Conservation (phyloP, 2,888 invertebrate species). For the Parnassius glacialis region DNA sequence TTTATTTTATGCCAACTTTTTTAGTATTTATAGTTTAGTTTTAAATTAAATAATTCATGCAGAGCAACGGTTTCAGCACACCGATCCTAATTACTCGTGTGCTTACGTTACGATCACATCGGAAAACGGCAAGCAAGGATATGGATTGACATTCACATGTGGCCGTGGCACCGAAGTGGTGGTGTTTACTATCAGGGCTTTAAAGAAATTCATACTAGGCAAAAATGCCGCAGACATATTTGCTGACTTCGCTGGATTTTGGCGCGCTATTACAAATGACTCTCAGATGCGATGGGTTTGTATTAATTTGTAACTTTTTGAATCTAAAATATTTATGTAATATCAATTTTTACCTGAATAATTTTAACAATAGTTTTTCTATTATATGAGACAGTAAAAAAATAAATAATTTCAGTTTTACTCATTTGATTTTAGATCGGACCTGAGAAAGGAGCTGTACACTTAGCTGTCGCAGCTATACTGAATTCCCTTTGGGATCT, state of each 20-base stretch:
- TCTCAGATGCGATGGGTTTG: conserved; percentile 94
- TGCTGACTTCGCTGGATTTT: conserved; percentile 88
- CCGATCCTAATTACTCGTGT: conserved; percentile 94
- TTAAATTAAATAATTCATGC: background rate
- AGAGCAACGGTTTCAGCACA: conserved; percentile 80
- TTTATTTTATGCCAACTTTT: background rate
- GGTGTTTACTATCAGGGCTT: conserved; percentile 86
- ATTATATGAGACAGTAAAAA: background rate
- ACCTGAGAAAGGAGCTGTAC: conserved; percentile 94
- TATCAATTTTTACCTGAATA: background rate
- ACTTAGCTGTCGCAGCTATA: conserved; percentile 92
- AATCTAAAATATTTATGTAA: background rate
- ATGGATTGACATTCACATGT: conserved; percentile 92
- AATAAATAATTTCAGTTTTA: background rate
- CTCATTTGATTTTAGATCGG: conserved; percentile 82
- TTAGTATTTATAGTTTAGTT: background rate
- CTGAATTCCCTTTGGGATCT: conserved; percentile 96
- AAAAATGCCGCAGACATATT: conserved; percentile 86
- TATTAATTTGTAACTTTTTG: conserved; percentile 29
- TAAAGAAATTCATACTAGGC: conserved; percentile 86
- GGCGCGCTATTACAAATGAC: conserved; percentile 91
- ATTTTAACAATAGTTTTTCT: background rate
- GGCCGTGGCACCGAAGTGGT: conserved; percentile 95
- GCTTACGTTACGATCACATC: conserved; percentile 92
- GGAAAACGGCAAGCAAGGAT: conserved; percentile 83